Base-by-base conservation (phyloP, 2,113 vertebrate genomes). In the Amphiprion ocellaris region DNA sequence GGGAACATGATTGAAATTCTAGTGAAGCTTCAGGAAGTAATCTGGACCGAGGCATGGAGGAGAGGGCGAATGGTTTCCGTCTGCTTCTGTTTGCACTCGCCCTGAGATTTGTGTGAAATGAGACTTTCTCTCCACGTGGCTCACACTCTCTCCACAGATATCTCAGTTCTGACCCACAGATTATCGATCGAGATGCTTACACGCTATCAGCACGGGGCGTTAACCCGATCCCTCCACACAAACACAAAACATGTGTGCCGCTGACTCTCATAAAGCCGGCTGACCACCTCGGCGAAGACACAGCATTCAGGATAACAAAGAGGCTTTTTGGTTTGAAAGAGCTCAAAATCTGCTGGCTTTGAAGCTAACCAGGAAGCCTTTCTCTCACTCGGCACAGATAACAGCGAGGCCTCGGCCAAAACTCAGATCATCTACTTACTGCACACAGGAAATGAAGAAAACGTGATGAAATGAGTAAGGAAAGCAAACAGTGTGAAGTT, bases 401-500 rank as follows among this genome's bases (percentile, higher is more conserved):
- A 87, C 81, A 72, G 46, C 63, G 65, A 12, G 69, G 70, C 84
- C 80, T 54, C 67, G 26, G 81, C 33, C 68, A 72, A 76, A 72
- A 83, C 71, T 61, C 70, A 87, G 72, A 74, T 74, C 75, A 84
- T 91, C 79, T 85, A 77, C 68, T 77, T 53, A 74, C 87, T 75
- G 71, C 84, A 77, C 60, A 81, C 84, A 92, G 93, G 93, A 95
- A 93, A 93, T 94, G 75, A 93, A 89, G 89, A 91, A 94, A 93
- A 72, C 21, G 58, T 84, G 77, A 81, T 77, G 82, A 90, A 89
- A 87, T 53, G 47, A 75, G 52, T 76, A 67, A 67, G 66, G 72
- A 82, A 77, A 83, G 73, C 30, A 15, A 21, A 75, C 54, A 61
- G 55, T 73, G 69, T 78, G 30, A 85, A 71, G 74, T 69, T 67